Base-by-base conservation (phyloP, 1,140 invertebrate genomes). In the Holotrichia oblita region DNA sequence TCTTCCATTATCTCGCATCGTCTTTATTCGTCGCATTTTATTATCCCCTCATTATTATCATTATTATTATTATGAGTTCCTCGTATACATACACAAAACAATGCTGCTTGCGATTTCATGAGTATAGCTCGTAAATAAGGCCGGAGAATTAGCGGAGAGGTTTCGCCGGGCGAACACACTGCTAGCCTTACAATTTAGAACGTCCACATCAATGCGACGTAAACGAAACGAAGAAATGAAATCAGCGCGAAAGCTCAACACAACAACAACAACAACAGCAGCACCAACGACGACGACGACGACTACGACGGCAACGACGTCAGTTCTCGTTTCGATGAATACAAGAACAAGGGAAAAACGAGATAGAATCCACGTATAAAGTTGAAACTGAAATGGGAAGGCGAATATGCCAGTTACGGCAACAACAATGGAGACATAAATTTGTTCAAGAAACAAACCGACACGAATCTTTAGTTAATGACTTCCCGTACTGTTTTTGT, bases 381-480 rank as follows among this genome's bases (percentile, higher is more conserved):
- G 17, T 6, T 3, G 61, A 64, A 64, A 27, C 61, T 6, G n/a
- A 7, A 20, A 22, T 20, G 6, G 9, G 61, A 64, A 4, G n/a
- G 61, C 61, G 61, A 64, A 12, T 27, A n/a, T n/a, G n/a, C n/a
- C n/a, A 64, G 24, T 20, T 10, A 20, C 61, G 22, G 22, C 44
- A n/a, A n/a, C 61, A 64, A 64, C 61, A 64, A 64, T 64, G 61
- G 61, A 64, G 61, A 64, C 61, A 64, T 64, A 64, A 64, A 64
- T 64, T 64, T 27, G 61, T 24, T 24, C 61, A 20, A 64, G 61
- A 20, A 64, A 64, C 61, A 64, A 64, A 64, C 61, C 61, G 24
- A 20, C 61, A 64, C 61, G 61, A 64, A 64, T 64, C 61, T 64
- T 64, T 27, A 64, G 61, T 64, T 64, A 64, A 64, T 64, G 61